Conservation (phyloP, 1,140 invertebrate species). For the Cyrtorhinus lividipennis region DNA sequence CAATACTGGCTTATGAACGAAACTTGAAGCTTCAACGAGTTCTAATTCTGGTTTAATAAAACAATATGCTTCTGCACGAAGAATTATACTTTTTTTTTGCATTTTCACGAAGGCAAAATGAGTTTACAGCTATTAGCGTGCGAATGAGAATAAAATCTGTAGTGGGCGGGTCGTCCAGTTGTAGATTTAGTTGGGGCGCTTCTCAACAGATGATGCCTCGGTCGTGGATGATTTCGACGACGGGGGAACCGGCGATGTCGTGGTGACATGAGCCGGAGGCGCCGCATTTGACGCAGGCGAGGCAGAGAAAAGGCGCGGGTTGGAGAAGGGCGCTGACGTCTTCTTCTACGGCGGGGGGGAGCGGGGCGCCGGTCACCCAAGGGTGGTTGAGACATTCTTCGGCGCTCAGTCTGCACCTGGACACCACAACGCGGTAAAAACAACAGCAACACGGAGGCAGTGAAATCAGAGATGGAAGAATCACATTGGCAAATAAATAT, state of each 20-base stretch:
- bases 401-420: constrained; percentile 38
- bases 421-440: constrained; percentile 16
- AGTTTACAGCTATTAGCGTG: neutral
- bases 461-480: no score
- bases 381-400: constrained; percentile 45
- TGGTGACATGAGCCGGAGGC: constrained; percentile 17
- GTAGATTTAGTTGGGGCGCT: neutral
- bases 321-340: neutral
- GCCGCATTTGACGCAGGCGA: constrained; percentile 17
- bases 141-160: neutral
- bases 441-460: no score
- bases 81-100: neutral
- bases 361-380: constrained; percentile 33
- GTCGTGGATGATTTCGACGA: constrained; percentile 22
- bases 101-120: neutral
- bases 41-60: neutral
- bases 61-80: neutral
- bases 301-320: constrained; percentile 2
- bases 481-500: no score
- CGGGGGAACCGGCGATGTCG: constrained; percentile 17
- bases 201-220: constrained; percentile 23
- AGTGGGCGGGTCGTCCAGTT: neutral
- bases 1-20: neutral
- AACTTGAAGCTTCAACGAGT: no score
- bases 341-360: neutral